These are phyloP conservation scores for Cassiopea xamachana DNA, from an alignment of 30 jellyfish, hydroid and myxozoan genomes.

Conservation along the genomic window DNA sequence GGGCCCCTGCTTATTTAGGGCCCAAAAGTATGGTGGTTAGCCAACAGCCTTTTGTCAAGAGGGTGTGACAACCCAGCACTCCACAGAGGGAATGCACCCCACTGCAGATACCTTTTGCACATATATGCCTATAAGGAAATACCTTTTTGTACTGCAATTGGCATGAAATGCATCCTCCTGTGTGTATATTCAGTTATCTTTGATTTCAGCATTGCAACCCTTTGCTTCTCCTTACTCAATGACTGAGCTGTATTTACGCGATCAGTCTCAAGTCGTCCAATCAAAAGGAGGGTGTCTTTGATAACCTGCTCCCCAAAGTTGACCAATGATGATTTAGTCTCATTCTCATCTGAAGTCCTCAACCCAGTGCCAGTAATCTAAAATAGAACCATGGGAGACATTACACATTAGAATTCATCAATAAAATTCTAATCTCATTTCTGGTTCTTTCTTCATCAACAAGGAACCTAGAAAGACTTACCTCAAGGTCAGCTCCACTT, in stretches of 20 bases:
- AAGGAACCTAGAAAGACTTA: neutral
- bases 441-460: neutral
- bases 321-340: neutral
- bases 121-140: neutral
- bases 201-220: conserved; percentile 53
- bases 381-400: neutral
- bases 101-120: no score
- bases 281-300: conserved; percentile 52
- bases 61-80: no score
- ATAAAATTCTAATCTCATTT: neutral
- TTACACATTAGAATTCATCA: neutral
- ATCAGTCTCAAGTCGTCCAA: conserved; percentile 85
- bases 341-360: neutral
- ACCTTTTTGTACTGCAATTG: conserved; percentile 90
- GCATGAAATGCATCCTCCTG: conserved; percentile 75
- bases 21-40: no score
- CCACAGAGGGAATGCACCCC: no score
- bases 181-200: conserved; percentile 78
- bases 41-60: no score
- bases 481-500: conserved; percentile 74
- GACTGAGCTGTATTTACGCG: conserved; percentile 65
- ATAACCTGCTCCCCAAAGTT: conserved; percentile 46
- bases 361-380: conserved; percentile 71
- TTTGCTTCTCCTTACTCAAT: conserved; percentile 63
- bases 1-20: no score